Base-by-base conservation (phyloP, 1,140 invertebrate species). In the Eurosta solidaginis region DNA sequence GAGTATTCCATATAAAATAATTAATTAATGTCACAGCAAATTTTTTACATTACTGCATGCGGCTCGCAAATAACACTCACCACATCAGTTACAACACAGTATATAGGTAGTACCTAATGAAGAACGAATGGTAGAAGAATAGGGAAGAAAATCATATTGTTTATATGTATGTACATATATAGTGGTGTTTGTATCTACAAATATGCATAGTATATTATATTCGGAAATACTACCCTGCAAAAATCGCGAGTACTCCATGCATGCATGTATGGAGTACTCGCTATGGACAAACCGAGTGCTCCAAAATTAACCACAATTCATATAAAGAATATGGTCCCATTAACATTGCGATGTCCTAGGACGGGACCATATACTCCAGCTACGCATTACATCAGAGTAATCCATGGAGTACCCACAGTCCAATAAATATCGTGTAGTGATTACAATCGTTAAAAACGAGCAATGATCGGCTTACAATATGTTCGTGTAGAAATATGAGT, bases 1-100 rank as follows among this genome's bases (percentile, higher is more conserved):
- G 83, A 86, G 82, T 84, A 86, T 86, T 84, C 83, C 82, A 86
- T 84, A 86, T 86, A 86, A 86, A 85, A 86, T 86, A 86, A 86
- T 86, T 86, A 86, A 86, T 86, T 83, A 86, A 86, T 86, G 84
- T 86, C 68, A 44, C 49, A 78, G 77, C 68, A 82, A 85, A 85
- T 84, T 84, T 83, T 83, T 82, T 50, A 73, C 80, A 78, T 74
- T 74, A 47, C 36, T 54, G 78, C 75, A 77, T 68, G 78, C 63
- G 45, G 74, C 76, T 77, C 77, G 76, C 78, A 52, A 3, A 54
- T 42, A 77, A 79, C 33, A 63, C 77, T 45, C 50, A 44, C 40
- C 36, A 73, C 50, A 78, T 74, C 78, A 49, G 76, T 80, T 79
- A 76, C 33, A 76, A 73, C 20, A 73, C 25, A 29, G 68, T 25